Conservation (phyloP, 2,113 vertebrate genomes). For the Halcyon senegalensis region DNA sequence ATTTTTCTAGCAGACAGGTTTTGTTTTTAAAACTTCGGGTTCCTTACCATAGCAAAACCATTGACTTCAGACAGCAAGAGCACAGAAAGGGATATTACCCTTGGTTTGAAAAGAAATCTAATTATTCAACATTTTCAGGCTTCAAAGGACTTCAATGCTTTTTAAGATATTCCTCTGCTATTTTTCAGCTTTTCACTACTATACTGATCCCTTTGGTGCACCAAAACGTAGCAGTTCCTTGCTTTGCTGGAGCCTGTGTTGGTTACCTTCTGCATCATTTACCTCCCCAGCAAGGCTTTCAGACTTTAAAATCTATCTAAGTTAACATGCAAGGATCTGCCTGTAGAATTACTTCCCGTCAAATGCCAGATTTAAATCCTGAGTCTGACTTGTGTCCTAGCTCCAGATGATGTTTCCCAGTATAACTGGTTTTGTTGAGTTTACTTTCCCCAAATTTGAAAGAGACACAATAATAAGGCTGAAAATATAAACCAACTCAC, state of each 20-base stretch:
- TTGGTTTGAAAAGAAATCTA: background rate
- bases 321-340: background rate
- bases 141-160: background rate
- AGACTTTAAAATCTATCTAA: background rate
- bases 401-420: background rate
- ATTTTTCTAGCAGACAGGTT: background rate
- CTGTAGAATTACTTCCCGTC: background rate
- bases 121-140: background rate
- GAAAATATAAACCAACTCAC: background rate
- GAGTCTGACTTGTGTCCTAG: background rate
- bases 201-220: background rate
- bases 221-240: background rate
- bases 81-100: background rate
- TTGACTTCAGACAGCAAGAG: background rate
- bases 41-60: background rate
- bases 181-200: background rate
- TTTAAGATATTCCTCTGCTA: background rate
- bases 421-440: background rate
- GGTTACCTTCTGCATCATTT: background rate
- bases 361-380: background rate
- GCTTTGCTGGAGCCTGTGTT: background rate
- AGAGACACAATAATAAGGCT: background rate
- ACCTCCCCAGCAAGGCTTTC: background rate
- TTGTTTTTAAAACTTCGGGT: background rate
- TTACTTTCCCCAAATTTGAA: background rate